Percentiles rank a stretch among this genome's conserved stretches.
These are phyloP conservation scores for Sphinx pinastri DNA, from an alignment of 2,888 invertebrate species.

Conservation along the genomic window DNA sequence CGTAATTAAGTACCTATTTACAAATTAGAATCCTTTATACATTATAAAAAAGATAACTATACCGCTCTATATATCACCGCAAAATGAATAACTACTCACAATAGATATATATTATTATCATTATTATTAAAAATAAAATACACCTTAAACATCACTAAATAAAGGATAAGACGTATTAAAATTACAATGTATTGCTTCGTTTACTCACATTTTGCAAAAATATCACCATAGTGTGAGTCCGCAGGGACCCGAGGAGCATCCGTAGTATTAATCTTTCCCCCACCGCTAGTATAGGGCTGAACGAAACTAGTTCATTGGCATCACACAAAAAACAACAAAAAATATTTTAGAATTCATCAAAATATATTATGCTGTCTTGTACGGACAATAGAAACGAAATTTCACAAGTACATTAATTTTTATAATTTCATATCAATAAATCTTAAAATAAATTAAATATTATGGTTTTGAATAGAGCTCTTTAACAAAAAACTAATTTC, in stretches of 20 bases:
- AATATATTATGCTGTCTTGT: not conserved
- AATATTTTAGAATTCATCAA: not conserved
- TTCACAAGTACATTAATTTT: no score
- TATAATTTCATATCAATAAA: not conserved
- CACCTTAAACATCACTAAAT: constrained; percentile 76
- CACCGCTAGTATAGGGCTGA: constrained; percentile 44
- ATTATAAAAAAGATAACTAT: constrained; percentile 81
- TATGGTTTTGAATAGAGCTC: not conserved
- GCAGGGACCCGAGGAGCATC: constrained; percentile 46
- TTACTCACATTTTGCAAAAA: constrained; percentile 88
- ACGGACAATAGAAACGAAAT: not conserved
- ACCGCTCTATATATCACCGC: constrained; percentile 82
- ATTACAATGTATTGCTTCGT: constrained; percentile 91
- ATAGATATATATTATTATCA: constrained; percentile 74
- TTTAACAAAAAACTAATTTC: constrained; percentile 42
- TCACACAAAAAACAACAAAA: not conserved
- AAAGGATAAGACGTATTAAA: constrained; percentile 84
- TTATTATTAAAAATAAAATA: constrained; percentile 72
- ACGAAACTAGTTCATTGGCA: constrained; percentile 24
- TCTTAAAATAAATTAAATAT: not conserved
- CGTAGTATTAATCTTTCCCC: constrained; percentile 41
- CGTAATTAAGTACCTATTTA: constrained; percentile 83
- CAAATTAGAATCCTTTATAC: constrained; percentile 84
- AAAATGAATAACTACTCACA: constrained; percentile 83
- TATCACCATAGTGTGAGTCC: constrained; percentile 81